Evolutionary conservation across 2,888 invertebrate genomes (phyloP), one percentile per base, ranked within the genome.

Genomic region (Lypha dubia): DNA sequence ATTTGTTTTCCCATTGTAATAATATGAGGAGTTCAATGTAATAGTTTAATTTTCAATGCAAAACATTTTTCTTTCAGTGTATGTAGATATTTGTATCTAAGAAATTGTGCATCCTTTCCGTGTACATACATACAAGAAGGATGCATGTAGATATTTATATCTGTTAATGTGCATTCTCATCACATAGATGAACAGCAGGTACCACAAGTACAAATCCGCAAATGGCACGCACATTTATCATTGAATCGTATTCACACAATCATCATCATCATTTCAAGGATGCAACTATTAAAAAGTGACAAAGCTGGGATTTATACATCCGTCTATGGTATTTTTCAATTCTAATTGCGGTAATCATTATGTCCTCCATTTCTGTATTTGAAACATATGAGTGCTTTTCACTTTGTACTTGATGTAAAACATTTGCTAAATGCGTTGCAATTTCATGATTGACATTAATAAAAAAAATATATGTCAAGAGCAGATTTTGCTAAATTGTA

Each of bases 371-470:
- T 28, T 49, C 9, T 35, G 73, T 9, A 15, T 51, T 49, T 74
- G 0, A 35, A 35, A 13, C 24, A 49, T 22, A 9, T 11, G 6
- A 38, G 11, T 17, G 11, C 38, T 17, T 49, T 24, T 28, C 49
- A 49, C 38, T 24, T 60, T 77, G 49, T 49, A 11, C 60, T 49
- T 58, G 32, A 67, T 35, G 56, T 22, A 38, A 46, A 51, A 49
- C 56, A 80, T 63, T 75, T 67, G 62, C 35, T n/a, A 56, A 67
- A 74, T 62, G 20, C 44, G 53, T 41, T 38, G 49, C 11, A 51
- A 67, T 62, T 38, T 41, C 28, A 51, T 73, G 73, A 73, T 44
- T 82, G 82, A 67, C 82, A 76, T 76, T 71, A 60, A 51, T 41
- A 70, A 71, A 70, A 63, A 60, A 51, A 41, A 70, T 76, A n/a